A percentile compares a stretch with the other conserved stretches of the same genome.
phyloP scores from a whole-genome alignment of 2,113 vertebrate genomes.

The Rhabdomys dilectus region DNA sequence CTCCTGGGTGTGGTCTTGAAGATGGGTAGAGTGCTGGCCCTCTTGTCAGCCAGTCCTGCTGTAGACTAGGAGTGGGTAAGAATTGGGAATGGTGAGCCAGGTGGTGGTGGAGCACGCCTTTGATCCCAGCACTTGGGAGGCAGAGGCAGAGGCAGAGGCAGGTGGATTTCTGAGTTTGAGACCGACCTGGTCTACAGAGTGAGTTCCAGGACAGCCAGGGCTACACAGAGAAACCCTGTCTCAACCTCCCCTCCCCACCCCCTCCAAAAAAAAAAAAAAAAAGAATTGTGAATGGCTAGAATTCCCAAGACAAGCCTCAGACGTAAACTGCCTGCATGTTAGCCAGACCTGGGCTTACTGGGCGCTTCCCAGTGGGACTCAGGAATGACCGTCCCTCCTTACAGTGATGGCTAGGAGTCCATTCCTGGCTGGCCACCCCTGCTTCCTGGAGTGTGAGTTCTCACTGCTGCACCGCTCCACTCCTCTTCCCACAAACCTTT shows the following conservation, averaged over 20 bases:
- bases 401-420: background rate
- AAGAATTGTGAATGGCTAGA: too few species aligned
- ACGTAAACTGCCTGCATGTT: accelerated
- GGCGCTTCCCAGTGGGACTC: background rate
- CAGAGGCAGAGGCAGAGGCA: too few species aligned
- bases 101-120: too few species aligned
- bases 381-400: background rate
- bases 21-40: background rate
- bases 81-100: too few species aligned
- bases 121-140: too few species aligned
- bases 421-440: background rate
- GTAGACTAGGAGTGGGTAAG: background rate
- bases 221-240: too few species aligned
- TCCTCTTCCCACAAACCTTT: background rate
- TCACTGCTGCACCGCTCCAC: accelerated
- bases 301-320: background rate
- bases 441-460: background rate
- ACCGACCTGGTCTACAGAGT: too few species aligned
- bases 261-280: too few species aligned
- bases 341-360: background rate
- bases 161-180: too few species aligned
- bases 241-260: too few species aligned
- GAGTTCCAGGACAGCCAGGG: too few species aligned
- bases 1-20: accelerated
- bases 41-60: background rate